Evolutionary conservation across 2,888 invertebrate species (phyloP).

Genomic region (Dyspetes luteomarginatus): DNA sequence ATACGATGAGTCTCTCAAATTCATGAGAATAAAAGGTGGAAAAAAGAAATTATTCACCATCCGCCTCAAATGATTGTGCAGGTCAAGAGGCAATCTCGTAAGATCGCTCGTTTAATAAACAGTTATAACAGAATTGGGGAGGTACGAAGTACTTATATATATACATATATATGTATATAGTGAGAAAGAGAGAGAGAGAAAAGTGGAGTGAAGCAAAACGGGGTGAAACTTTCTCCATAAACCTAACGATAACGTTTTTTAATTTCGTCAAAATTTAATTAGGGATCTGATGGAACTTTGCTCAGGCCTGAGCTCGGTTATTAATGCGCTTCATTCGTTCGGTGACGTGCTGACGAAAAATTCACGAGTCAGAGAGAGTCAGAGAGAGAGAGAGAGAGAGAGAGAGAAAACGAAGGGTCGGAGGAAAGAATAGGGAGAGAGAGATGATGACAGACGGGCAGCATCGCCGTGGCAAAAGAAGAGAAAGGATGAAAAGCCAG

Average conservation of each 20-base stretch:
- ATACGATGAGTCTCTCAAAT: neutral
- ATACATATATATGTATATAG: no score
- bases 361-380: neutral
- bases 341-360: constrained; percentile 32
- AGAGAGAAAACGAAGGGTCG: neutral
- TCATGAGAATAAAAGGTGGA: neutral
- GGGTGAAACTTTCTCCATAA: constrained; percentile 55
- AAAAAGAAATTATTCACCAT: neutral
- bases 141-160: neutral
- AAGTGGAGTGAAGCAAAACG: constrained; percentile 2
- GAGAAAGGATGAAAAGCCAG: constrained; percentile 27
- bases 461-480: constrained; percentile 17
- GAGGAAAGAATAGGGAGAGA: constrained; percentile 27
- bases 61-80: neutral
- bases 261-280: constrained; percentile 69
- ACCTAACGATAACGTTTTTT: constrained; percentile 66
- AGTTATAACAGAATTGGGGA: neutral
- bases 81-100: neutral
- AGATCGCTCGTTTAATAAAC: constrained; percentile 18
- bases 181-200: constrained; percentile 8
- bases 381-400: neutral
- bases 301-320: constrained; percentile 44
- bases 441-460: constrained; percentile 31
- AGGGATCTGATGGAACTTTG: constrained; percentile 50
- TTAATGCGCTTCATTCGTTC: constrained; percentile 63